These are phyloP conservation scores for Cryptocephalus moraei DNA, from an alignment of 2,888 invertebrate species.

Conservation along the genomic window DNA sequence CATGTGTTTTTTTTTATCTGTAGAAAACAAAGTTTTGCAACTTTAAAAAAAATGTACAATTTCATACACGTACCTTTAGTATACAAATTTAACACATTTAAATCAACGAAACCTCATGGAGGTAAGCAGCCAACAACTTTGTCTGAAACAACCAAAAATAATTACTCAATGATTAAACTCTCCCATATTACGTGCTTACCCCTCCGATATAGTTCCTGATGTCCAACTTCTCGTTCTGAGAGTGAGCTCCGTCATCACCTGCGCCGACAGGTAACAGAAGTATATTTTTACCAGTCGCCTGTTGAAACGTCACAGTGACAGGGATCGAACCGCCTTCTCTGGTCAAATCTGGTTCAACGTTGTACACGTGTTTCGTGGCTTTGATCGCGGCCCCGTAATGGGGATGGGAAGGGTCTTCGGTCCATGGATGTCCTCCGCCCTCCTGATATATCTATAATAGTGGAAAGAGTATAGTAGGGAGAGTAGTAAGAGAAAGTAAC, in stretches of 20 bases:
- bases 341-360: constrained; percentile 84
- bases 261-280: constrained; percentile 90
- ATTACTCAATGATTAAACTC: too few relatives aligned
- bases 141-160: not conserved
- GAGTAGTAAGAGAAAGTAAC: too few relatives aligned
- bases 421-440: constrained; percentile 79
- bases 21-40: too few relatives aligned
- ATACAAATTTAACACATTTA: not conserved
- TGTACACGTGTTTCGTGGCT: constrained; percentile 72
- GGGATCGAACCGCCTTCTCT: constrained; percentile 98
- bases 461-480: too few relatives aligned
- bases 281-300: constrained; percentile 88
- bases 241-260: constrained; percentile 96
- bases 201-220: constrained; percentile 88
- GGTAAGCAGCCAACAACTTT: not conserved
- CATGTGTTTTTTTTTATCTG: too few relatives aligned
- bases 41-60: too few relatives aligned
- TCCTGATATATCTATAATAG: constrained; percentile 15
- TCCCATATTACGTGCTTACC: constrained; percentile 43
- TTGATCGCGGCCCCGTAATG: constrained; percentile 83
- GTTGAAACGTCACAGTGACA: constrained; percentile 86
- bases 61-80: too few relatives aligned
- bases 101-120: not conserved
- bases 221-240: constrained; percentile 98
- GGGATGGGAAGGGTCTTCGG: constrained; percentile 83